Conservation (phyloP, 2,888 invertebrate genomes). For the Rotaria magnacalcarata region DNA sequence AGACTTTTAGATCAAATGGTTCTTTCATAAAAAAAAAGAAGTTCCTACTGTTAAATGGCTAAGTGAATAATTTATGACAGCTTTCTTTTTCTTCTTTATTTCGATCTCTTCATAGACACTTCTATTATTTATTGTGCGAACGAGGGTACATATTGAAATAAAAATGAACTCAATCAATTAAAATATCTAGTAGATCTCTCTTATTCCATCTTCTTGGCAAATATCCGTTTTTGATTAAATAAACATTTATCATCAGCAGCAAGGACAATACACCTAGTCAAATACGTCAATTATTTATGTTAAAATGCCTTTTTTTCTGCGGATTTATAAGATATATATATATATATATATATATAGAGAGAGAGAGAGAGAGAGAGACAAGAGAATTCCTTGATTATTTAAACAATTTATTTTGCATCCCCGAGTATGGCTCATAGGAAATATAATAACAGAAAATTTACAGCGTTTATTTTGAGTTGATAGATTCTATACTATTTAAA, state of each 20-base stretch:
- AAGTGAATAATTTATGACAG: neutral
- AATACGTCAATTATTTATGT: neutral
- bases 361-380: neutral
- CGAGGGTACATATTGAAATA: neutral
- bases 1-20: neutral
- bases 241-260: neutral
- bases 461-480: no score
- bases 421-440: neutral
- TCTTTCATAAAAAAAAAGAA: neutral
- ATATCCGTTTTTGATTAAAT: slow-evolving; percentile 3
- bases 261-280: neutral
- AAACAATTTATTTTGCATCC: neutral
- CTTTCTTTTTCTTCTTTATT: neutral
- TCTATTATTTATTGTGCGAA: neutral
- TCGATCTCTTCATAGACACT: neutral
- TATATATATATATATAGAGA: no score
- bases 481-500: neutral
- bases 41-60: neutral
- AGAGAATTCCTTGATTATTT: neutral
- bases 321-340: no score
- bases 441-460: neutral
- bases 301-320: neutral
- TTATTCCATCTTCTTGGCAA: neutral
- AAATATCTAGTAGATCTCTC: neutral
- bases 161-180: neutral